Base-by-base conservation (phyloP, 2,888 invertebrate genomes). In the Escarpia spicata region DNA sequence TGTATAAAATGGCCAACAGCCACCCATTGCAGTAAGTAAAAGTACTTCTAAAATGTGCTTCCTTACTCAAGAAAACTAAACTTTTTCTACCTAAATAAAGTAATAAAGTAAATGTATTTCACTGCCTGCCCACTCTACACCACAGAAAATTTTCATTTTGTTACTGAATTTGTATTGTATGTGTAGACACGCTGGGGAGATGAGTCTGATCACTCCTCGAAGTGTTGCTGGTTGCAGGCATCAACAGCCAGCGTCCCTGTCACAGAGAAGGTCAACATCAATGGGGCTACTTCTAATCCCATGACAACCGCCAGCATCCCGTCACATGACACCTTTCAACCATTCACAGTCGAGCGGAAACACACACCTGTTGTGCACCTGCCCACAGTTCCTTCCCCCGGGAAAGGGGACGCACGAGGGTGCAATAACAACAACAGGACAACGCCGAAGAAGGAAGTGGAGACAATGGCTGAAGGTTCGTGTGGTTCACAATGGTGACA, bases 211-310 rank as follows among this genome's bases (percentile, higher is more conserved):
- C 52, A 9, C 9, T 2, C 15, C 52, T 12, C 52, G 15, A 9
- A 75, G n/a, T 75, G 75, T 75, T 26, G 6, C 75, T 26, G 9
- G 9, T 52, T 52, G 19, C 75, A 75, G 75, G 26, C 75, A 26
- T 75, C 19, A 6, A 6, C 75, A 75, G 75, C 75, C 75, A 75
- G 75, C 75, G 26, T 26, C 26, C 75, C 75, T 26, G 75, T 75
- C 19, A 75, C 75, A 75, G 75, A 75, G 75, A 75, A 75, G 75
- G 75, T 75, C 75, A 75, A 75, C 75, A 75, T 26, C 75, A 75
- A 75, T n/a, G 75, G 75, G 75, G 75, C 75, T 75, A 26, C 75
- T n/a, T 75, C 75, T 26, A 4, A 19, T 26, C 75, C 75, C 19
- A 4, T n/a, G n/a, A 75, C 75, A 26, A 26, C 75, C 6, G 19